Evolutionary conservation across 2,888 invertebrate species (phyloP).

Genomic region (Globia sparganii): DNA sequence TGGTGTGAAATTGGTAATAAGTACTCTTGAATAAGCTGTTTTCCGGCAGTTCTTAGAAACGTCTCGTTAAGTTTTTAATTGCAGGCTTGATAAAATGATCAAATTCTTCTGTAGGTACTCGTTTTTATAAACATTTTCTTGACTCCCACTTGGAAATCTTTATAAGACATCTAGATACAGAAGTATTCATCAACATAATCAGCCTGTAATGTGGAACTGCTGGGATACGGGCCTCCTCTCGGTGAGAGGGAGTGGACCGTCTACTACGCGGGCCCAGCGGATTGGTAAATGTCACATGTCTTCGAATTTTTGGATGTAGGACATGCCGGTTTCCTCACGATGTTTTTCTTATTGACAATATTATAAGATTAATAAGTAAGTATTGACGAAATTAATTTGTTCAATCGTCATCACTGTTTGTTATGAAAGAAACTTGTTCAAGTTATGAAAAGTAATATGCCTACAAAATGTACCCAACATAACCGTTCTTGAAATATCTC

Average conservation of each 20-base stretch:
- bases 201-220: background rate
- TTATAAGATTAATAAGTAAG: too few species aligned
- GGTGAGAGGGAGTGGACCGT: background rate
- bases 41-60: slow-evolving; percentile 24
- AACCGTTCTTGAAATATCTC: slow-evolving; percentile 7
- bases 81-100: background rate
- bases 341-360: too few species aligned
- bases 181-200: background rate
- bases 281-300: background rate
- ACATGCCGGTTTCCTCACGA: background rate
- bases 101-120: background rate
- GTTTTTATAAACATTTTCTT: background rate
- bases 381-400: background rate
- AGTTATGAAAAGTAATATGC: background rate
- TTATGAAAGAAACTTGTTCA: background rate
- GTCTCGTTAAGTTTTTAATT: slow-evolving; percentile 17
- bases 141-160: background rate
- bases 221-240: background rate
- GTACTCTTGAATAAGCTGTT: slow-evolving; percentile 1
- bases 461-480: background rate
- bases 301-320: background rate
- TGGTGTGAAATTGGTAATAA: slow-evolving; percentile 48
- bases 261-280: background rate
- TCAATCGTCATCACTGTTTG: background rate
- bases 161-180: background rate